Percentiles rank a stretch among this genome's conserved stretches.
Evolutionary conservation across 2,113 vertebrate species (phyloP).

Genomic region (Canis aureus): DNA sequence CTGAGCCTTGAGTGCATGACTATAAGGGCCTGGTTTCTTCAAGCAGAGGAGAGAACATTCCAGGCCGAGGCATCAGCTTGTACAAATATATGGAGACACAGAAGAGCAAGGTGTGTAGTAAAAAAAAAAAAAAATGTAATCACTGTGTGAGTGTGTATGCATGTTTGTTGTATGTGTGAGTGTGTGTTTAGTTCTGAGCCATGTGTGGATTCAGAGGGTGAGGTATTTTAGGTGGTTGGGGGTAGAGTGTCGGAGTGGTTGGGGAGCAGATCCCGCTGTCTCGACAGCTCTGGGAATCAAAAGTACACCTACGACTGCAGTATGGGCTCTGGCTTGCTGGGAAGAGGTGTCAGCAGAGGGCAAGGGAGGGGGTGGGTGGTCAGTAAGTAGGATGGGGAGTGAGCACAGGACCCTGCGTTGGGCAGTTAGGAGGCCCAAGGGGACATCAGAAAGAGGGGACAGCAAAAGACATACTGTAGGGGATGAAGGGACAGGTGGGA

Average conservation of each 20-base stretch:
- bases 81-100: background rate
- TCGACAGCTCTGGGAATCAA: background rate
- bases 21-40: background rate
- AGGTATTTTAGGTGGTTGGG: background rate
- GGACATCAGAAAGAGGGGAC: background rate
- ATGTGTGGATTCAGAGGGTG: too few relatives aligned
- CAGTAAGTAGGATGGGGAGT: accelerated
- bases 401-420: background rate
- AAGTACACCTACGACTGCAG: background rate
- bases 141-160: background rate
- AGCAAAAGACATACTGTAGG: background rate
- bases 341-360: accelerated
- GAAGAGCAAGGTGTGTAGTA: too few relatives aligned
- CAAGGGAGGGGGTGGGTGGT: background rate
- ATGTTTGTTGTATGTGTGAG: accelerated
- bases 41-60: background rate
- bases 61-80: background rate
- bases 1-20: background rate
- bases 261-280: accelerated
- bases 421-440: background rate
- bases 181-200: background rate
- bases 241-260: accelerated
- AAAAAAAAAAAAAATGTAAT: background rate
- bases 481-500: background rate
- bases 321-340: background rate